Evolutionary conservation across 2,888 invertebrate genomes (phyloP).

Genomic region (Volucella inflata): DNA sequence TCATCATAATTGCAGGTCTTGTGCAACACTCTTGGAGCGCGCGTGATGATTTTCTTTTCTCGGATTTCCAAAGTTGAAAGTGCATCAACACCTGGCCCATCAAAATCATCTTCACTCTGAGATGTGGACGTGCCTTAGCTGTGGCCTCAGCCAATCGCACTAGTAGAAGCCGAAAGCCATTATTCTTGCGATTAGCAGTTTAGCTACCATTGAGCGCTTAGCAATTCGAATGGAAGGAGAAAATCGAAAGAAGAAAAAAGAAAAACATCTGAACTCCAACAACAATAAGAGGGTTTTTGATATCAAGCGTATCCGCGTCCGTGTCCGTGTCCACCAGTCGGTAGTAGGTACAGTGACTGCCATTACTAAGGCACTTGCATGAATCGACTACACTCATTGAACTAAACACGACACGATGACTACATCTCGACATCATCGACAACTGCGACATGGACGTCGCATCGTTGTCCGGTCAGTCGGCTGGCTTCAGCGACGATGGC

Average conservation of each 20-base stretch:
- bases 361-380: slow-evolving; percentile 49
- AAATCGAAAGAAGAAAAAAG: slow-evolving; percentile 27
- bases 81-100: slow-evolving; percentile 75
- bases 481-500: slow-evolving; percentile 57
- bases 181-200: slow-evolving; percentile 73
- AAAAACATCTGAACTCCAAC: slow-evolving; percentile 48
- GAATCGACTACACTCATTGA: slow-evolving; percentile 51
- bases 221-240: slow-evolving; percentile 49
- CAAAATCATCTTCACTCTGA: slow-evolving; percentile 60
- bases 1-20: slow-evolving; percentile 74
- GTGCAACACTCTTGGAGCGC: slow-evolving; percentile 65
- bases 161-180: slow-evolving; percentile 74
- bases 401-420: slow-evolving; percentile 42
- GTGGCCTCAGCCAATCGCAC: slow-evolving; percentile 37
- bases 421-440: slow-evolving; percentile 47
- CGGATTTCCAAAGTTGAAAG: slow-evolving; percentile 62
- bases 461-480: too few relatives aligned
- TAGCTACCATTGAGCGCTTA: slow-evolving; percentile 66
- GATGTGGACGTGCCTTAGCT: slow-evolving; percentile 55
- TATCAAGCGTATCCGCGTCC: slow-evolving; percentile 60
- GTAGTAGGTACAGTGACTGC: slow-evolving; percentile 29
- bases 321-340: slow-evolving; percentile 45
- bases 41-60: slow-evolving; percentile 65
- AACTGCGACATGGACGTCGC: slow-evolving; percentile 36
- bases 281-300: slow-evolving; percentile 37